Conservation (phyloP, 2,888 invertebrate genomes). For the Hydraecia micacea region DNA sequence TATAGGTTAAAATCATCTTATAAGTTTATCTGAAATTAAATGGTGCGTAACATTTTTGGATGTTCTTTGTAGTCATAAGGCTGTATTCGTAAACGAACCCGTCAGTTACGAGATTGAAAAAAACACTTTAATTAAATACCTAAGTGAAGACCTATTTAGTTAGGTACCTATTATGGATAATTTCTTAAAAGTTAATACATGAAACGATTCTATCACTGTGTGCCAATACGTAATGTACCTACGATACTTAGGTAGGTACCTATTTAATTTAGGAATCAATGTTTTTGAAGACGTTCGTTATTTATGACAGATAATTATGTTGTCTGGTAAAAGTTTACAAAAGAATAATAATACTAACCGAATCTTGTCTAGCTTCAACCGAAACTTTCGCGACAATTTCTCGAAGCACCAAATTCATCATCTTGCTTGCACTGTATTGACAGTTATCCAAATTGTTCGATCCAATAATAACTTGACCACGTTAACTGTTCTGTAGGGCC, state of each 20-base stretch:
- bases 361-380: slow-evolving; percentile 80
- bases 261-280: neutral
- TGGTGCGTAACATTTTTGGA: neutral
- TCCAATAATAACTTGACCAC: slow-evolving; percentile 34
- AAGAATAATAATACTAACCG: slow-evolving; percentile 72
- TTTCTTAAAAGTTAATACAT: neutral
- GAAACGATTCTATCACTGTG: neutral
- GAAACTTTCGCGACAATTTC: slow-evolving; percentile 85
- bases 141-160: neutral
- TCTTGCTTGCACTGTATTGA: slow-evolving; percentile 78
- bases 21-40: neutral
- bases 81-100: slow-evolving; percentile 18
- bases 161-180: neutral
- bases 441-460: slow-evolving; percentile 63
- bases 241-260: too few relatives aligned
- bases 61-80: neutral
- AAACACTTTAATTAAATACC: neutral
- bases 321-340: neutral
- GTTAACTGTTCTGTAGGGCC: slow-evolving; percentile 23
- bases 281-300: neutral
- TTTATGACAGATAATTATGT: neutral
- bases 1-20: too few relatives aligned
- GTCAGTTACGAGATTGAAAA: neutral
- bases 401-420: slow-evolving; percentile 83
- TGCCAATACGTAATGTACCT: neutral